Evolutionary conservation across 2,113 vertebrate genomes (phyloP).

Genomic region (Notarius quadriscutis): DNA sequence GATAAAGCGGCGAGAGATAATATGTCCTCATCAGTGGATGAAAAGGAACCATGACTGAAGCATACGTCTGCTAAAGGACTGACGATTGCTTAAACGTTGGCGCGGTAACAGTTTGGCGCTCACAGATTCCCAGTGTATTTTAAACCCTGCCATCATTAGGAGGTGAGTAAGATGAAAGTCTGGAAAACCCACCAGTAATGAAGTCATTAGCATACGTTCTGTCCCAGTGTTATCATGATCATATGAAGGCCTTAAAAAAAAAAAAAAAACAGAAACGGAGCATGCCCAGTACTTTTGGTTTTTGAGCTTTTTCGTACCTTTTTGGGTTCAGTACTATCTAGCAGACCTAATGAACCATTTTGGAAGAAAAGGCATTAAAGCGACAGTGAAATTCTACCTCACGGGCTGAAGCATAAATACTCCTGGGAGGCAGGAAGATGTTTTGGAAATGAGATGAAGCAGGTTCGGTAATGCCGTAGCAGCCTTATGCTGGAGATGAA

Average conservation of each 20-base stretch:
- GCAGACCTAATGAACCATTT: constrained; percentile 9
- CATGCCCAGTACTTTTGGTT: neutral
- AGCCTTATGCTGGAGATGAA: neutral
- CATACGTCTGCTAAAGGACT: neutral
- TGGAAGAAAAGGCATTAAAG: neutral
- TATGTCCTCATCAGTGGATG: neutral
- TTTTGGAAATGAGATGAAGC: neutral
- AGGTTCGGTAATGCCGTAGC: neutral
- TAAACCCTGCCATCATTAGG: neutral
- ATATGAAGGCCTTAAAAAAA: no score
- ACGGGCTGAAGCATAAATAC: neutral
- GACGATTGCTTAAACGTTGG: neutral
- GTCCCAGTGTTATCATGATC: neutral
- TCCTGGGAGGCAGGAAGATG: neutral
- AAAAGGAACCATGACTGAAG: neutral
- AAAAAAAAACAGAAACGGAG: neutral
- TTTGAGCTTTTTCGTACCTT: neutral
- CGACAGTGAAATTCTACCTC: neutral
- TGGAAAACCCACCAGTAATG: neutral
- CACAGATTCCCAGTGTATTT: neutral
- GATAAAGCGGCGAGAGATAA: no score
- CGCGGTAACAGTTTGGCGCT: neutral
- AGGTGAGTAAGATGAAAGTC: neutral
- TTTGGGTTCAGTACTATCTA: neutral
- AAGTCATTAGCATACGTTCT: neutral